These are phyloP conservation scores for Syngnathus scovelli DNA, from an alignment of 2,113 vertebrate genomes.

Conservation along the genomic window DNA sequence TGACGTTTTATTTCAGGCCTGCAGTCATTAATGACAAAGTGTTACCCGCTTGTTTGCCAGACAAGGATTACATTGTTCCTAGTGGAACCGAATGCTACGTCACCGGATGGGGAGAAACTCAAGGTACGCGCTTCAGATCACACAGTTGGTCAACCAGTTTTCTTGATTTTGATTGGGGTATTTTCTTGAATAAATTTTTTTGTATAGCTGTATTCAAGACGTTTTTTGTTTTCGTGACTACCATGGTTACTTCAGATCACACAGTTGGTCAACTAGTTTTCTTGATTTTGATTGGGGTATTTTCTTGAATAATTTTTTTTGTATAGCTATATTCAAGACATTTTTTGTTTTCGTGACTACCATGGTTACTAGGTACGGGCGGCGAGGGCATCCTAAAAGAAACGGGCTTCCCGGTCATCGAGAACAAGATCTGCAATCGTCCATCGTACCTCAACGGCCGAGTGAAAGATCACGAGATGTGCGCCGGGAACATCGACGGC, in stretches of 20 bases:
- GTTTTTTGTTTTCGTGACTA: no score
- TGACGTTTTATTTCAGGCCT: slow-evolving; percentile 69
- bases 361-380: slow-evolving; percentile 67
- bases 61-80: slow-evolving; percentile 75
- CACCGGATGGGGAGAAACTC: slow-evolving; percentile 92
- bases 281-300: no score
- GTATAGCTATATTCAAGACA: no score
- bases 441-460: slow-evolving; percentile 73
- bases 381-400: slow-evolving; percentile 80
- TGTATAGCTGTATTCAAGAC: no score
- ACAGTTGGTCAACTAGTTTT: no score
- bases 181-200: no score
- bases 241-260: slow-evolving; percentile 7
- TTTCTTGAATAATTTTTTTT: no score
- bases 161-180: no score
- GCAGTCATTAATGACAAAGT: slow-evolving; percentile 79
- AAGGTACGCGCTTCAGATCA: slow-evolving; percentile 65
- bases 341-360: no score
- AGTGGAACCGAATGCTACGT: slow-evolving; percentile 82
- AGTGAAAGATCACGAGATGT: slow-evolving; percentile 79
- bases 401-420: slow-evolving; percentile 87
- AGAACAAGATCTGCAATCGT: slow-evolving; percentile 90
- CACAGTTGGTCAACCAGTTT: neutral
- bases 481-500: slow-evolving; percentile 84
- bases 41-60: slow-evolving; percentile 80